Percentiles rank a stretch among this genome's conserved stretches.
phyloP scores from a whole-genome alignment of 2,113 vertebrate species.

The Pseudopipra pipra region DNA sequence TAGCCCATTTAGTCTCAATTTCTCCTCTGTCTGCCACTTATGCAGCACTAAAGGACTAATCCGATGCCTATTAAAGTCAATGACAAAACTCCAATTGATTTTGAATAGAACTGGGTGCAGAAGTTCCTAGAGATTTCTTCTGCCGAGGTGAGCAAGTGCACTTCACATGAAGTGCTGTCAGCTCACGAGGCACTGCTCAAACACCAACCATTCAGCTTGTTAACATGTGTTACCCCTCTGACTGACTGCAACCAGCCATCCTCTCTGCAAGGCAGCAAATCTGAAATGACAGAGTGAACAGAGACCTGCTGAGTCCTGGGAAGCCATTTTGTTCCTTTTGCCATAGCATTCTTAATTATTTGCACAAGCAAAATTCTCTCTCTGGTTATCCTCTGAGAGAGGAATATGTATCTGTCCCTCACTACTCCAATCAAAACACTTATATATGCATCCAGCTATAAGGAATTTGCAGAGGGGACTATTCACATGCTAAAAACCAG shows the following conservation, averaged over 20 bases:
- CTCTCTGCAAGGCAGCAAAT: background rate
- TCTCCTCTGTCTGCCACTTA: background rate
- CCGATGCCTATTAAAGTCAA: background rate
- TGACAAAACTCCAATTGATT: background rate
- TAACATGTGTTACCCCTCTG: background rate
- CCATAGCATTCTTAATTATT: constrained; percentile 8
- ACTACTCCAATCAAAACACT: background rate
- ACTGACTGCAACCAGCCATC: constrained; percentile 1
- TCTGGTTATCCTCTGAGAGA: background rate
- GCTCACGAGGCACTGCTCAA: background rate
- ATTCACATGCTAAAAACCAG: background rate
- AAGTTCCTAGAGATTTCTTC: constrained; percentile 8
- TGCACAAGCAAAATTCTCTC: background rate
- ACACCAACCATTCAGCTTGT: background rate
- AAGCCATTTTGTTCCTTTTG: background rate
- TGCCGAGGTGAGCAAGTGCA: background rate
- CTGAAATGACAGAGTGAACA: background rate
- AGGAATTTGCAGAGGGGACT: background rate
- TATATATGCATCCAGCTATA: background rate
- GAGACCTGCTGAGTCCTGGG: background rate
- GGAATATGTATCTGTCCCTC: background rate
- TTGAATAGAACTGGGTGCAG: background rate
- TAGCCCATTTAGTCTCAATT: background rate
- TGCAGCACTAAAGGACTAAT: background rate
- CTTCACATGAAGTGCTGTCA: background rate